A percentile compares a stretch with the other conserved stretches of the same genome.
These are phyloP conservation scores for Lepeophtheirus nordmannii DNA, from an alignment of 2,888 invertebrate species.

Conservation along the genomic window DNA sequence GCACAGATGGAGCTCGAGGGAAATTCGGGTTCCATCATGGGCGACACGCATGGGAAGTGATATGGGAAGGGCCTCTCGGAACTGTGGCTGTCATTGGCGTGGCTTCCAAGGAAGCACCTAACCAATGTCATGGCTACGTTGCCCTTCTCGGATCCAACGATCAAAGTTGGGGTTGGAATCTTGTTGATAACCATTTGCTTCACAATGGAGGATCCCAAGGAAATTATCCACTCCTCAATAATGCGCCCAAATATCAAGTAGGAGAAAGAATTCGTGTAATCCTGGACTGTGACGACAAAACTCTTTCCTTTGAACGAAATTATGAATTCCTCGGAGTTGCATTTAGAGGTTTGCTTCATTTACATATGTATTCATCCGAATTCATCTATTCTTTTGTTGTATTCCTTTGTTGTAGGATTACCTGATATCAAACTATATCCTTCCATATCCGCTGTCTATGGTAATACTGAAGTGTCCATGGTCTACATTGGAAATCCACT, in stretches of 20 bases:
- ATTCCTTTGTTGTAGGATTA: constrained; percentile 46
- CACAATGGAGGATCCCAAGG: constrained; percentile 92
- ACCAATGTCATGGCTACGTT: constrained; percentile 89
- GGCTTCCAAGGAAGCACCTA: constrained; percentile 78
- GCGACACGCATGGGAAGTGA: constrained; percentile 91
- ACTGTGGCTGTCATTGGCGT: constrained; percentile 95
- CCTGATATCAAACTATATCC: constrained; percentile 85
- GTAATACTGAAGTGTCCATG: constrained; percentile 98
- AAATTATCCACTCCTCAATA: constrained; percentile 80
- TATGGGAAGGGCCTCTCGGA: constrained; percentile 95
- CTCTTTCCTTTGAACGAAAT: constrained; percentile 90
- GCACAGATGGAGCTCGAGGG: constrained; percentile 81
- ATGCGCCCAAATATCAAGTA: constrained; percentile 94
- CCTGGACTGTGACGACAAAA: constrained; percentile 92
- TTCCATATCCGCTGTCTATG: constrained; percentile 93
- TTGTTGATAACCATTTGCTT: constrained; percentile 88
- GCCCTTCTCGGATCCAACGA: constrained; percentile 86
- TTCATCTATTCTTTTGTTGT: constrained; percentile 5
- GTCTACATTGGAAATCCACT: constrained; percentile 90
- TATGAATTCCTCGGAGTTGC: constrained; percentile 96
- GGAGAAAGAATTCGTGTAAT: constrained; percentile 93
- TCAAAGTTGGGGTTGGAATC: constrained; percentile 98
- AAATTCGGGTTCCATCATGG: constrained; percentile 78
- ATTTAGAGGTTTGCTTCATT: constrained; percentile 55
- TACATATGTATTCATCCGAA: constrained; percentile 18